A percentile compares a stretch with the other conserved stretches of the same genome.
Conservation (phyloP, 2,113 vertebrate genomes). For the Sinocyclocheilus grahami region DNA sequence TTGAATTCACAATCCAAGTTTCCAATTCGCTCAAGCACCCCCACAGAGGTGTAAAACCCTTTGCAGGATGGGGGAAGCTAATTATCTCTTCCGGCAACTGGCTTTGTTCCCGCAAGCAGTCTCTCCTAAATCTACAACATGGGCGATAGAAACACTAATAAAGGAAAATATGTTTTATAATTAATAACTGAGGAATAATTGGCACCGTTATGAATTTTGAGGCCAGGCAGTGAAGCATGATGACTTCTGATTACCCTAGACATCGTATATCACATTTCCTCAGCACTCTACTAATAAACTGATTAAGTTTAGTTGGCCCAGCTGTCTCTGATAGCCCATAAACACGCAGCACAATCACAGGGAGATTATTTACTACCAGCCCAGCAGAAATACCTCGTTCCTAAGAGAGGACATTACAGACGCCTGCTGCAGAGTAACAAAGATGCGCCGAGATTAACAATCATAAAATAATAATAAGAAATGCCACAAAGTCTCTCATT, state of each 20-base stretch:
- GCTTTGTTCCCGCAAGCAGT: neutral
- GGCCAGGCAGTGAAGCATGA: slow-evolving; percentile 4
- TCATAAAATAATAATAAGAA: slow-evolving; percentile 50
- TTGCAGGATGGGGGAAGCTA: slow-evolving; percentile 26
- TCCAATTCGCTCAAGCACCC: neutral
- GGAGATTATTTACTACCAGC: slow-evolving; percentile 42
- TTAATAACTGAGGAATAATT: slow-evolving; percentile 42
- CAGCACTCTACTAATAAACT: slow-evolving; percentile 46
- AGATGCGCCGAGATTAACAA: slow-evolving; percentile 43
- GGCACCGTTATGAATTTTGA: slow-evolving; percentile 31
- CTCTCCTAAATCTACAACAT: slow-evolving; percentile 15
- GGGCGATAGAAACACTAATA: slow-evolving; percentile 28
- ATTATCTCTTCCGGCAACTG: slow-evolving; percentile 17
- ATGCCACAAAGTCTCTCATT: slow-evolving; percentile 44
- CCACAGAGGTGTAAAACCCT: slow-evolving; percentile 16
- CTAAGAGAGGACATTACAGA: slow-evolving; percentile 39
- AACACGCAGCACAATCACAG: slow-evolving; percentile 17
- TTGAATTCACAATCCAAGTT: slow-evolving; percentile 27
- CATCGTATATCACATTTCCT: slow-evolving; percentile 40
- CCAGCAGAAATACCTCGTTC: slow-evolving; percentile 40
- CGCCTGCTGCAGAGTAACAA: slow-evolving; percentile 18
- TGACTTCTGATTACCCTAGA: slow-evolving; percentile 45
- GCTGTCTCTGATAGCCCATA: slow-evolving; percentile 41
- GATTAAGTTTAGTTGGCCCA: slow-evolving; percentile 48
- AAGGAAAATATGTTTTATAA: slow-evolving; percentile 43